Evolutionary conservation across 2,888 invertebrate genomes (phyloP), one percentile per base, ranked within the genome.

Genomic region (Saturnia japonica): DNA sequence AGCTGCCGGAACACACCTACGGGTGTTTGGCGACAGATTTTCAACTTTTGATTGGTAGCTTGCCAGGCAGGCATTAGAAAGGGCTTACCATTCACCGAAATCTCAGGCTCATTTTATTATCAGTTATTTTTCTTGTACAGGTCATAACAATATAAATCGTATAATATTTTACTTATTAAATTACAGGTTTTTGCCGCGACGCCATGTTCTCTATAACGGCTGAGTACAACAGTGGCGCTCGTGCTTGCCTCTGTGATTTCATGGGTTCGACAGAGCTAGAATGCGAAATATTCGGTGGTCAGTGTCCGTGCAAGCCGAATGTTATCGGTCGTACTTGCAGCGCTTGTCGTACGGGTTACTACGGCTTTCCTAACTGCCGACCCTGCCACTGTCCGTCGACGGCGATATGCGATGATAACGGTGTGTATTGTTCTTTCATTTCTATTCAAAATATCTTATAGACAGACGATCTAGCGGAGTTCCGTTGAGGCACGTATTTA

Each of bases 231-330:
- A 97, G 97, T 77, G 99, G 99, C 0, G 99, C 99, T 0, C 86
- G 98, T 62, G 95, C 96, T 0, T 99, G 99, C 81, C 95, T 96
- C 75, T 99, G 99, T 86, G 97, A 99, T 86, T 96, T 96, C 80
- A 96, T 96, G 72, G 99, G 99, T 0, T 97, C 99, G 0, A 95
- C 94, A 0, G 93, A 95, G 69, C 97, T 99, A 84, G 96, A 97
- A 79, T 99, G 99, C 85, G 96, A 97, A 74, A 95, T 96, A 57
- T 99, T 99, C 86, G 99, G 99, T 0, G 99, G 99, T 0, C 99
- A 99, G 88, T 99, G 99, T 87, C 96, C 96, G 7, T 99, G 99
- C 88, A 96, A 96, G 82, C 95, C 96, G 0, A 97, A 99, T 87
- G 97, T 99, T 1, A 99, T 99, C 76, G 99, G 99, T 0, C 95